These are phyloP conservation scores for Phortica okadai DNA, from an alignment of 2,888 invertebrate genomes.

Conservation along the genomic window DNA sequence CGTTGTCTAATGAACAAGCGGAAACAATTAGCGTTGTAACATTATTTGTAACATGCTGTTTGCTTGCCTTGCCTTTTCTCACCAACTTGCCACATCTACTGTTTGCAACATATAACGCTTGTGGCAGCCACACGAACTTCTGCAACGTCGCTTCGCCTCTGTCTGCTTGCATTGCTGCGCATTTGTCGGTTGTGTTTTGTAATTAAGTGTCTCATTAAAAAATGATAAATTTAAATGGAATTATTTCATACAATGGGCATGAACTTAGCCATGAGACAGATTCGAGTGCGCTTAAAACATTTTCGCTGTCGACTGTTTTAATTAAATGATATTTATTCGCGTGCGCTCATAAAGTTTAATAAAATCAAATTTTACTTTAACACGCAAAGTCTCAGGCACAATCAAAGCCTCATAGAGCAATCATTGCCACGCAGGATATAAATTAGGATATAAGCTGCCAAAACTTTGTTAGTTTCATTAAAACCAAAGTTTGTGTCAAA, in stretches of 20 bases:
- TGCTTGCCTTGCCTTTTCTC: conserved; percentile 43
- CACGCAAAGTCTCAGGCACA: too few species aligned
- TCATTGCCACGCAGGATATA: too few species aligned
- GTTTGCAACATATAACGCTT: conserved; percentile 1
- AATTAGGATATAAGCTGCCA: too few species aligned
- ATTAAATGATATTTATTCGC: neutral
- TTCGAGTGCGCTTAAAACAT: conserved; percentile 38
- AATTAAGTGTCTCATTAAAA: conserved; percentile 70
- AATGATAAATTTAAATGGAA: conserved; percentile 69
- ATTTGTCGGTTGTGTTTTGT: conserved; percentile 29
- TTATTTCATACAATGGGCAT: conserved; percentile 52
- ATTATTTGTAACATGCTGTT: conserved; percentile 67
- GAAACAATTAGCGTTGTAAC: conserved; percentile 69
- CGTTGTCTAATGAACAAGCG: conserved; percentile 54
- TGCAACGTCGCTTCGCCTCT: neutral
- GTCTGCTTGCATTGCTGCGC: neutral
- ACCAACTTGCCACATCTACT: neutral
- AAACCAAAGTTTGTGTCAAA: too few species aligned
- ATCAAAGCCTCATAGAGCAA: too few species aligned
- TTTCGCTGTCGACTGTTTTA: conserved; percentile 19
- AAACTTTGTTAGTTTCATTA: too few species aligned
- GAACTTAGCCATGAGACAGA: conserved; percentile 39
- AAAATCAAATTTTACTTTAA: neutral
- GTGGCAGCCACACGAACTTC: neutral
- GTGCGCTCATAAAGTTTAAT: neutral